Evolutionary conservation across 64 coral and sea anemone species (phyloP).

Genomic region (Acropora tenuis): DNA sequence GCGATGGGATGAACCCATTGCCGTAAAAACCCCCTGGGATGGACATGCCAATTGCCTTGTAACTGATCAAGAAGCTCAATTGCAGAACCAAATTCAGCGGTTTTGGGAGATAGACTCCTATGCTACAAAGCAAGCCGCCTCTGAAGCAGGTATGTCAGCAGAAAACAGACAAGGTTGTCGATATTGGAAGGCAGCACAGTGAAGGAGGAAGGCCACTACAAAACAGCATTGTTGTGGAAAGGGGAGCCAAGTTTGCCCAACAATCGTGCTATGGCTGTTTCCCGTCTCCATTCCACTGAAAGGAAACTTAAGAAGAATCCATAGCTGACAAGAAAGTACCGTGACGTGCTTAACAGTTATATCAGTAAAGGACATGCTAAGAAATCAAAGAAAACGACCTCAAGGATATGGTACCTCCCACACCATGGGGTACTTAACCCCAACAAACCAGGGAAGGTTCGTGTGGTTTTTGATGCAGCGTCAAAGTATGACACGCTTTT

Average conservation of each 20-base stretch:
- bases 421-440: slow-evolving; percentile 61
- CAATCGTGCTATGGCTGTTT: slow-evolving; percentile 36
- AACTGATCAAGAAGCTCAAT: neutral
- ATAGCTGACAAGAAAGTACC: slow-evolving; percentile 32
- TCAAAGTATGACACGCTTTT: slow-evolving; percentile 38
- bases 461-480: slow-evolving; percentile 63
- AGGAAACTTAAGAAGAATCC: slow-evolving; percentile 24
- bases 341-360: slow-evolving; percentile 13
- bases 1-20: slow-evolving; percentile 22
- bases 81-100: slow-evolving; percentile 40
- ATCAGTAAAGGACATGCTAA: slow-evolving; percentile 27
- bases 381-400: neutral
- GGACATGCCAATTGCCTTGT: slow-evolving; percentile 6
- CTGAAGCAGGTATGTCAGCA: neutral
- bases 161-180: slow-evolving; percentile 30
- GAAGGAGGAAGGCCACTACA: slow-evolving; percentile 44
- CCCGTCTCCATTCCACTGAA: slow-evolving; percentile 28
- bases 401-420: slow-evolving; percentile 56
- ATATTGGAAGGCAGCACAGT: slow-evolving; percentile 23
- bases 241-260: slow-evolving; percentile 25
- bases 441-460: slow-evolving; percentile 64
- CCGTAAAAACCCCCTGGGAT: slow-evolving; percentile 20
- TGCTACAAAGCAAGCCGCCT: neutral
- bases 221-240: slow-evolving; percentile 50
- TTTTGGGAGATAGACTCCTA: slow-evolving; percentile 57